Conservation (phyloP, 1,140 invertebrate genomes). For the Danaus plexippus region DNA sequence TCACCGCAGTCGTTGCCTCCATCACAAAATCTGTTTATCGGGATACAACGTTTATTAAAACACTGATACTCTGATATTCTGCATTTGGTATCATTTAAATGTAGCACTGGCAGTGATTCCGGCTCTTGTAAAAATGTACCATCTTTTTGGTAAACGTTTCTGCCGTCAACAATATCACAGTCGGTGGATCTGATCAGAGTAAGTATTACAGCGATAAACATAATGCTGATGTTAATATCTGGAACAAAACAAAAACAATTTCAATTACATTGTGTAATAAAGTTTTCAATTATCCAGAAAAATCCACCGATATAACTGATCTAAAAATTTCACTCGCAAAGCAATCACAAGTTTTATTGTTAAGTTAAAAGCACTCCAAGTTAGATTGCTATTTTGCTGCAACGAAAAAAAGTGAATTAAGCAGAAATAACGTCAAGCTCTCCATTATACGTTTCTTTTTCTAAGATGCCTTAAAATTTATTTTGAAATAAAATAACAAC, state of each 20-base stretch:
- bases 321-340: conserved; percentile 1
- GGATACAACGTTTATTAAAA: conserved; percentile 83
- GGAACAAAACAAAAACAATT: conserved; percentile 37
- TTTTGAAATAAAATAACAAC: too few species aligned
- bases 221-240: conserved; percentile 34
- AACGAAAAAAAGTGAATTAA: too few species aligned
- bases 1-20: conserved; percentile 88
- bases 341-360: conserved; percentile 1
- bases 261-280: neutral
- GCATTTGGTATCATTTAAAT: conserved; percentile 72
- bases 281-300: neutral
- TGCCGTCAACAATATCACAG: conserved; percentile 46
- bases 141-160: conserved; percentile 38
- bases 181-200: conserved; percentile 39
- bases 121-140: conserved; percentile 42
- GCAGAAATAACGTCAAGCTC: too few species aligned
- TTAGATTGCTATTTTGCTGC: too few species aligned
- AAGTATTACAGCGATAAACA: conserved; percentile 34
- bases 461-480: too few species aligned
- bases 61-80: conserved; percentile 86
- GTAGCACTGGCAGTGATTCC: conserved; percentile 50
- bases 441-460: too few species aligned
- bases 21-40: conserved; percentile 87
- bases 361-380: neutral
- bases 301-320: neutral